Conservation (phyloP, 2,888 invertebrate species). For the Yponomeuta evonymella region DNA sequence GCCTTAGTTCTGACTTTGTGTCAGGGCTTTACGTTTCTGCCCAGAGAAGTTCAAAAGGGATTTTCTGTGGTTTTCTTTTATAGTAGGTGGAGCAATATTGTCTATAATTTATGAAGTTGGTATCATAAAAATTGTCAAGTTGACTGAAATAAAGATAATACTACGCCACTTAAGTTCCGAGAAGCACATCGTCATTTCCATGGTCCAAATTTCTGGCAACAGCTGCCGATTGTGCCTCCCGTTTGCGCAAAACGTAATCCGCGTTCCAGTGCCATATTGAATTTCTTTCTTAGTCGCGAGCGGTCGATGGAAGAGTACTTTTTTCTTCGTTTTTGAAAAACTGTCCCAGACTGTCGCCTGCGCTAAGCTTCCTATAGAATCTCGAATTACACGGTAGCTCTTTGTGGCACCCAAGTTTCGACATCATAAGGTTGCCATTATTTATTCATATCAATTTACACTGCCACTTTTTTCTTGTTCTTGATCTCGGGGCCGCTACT, state of each 20-base stretch:
- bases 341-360: constrained; percentile 61
- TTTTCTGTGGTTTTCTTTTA: too few relatives aligned
- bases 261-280: constrained; percentile 63
- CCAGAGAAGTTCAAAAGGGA: too few relatives aligned
- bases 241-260: constrained; percentile 73
- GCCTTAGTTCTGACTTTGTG: constrained; percentile 17
- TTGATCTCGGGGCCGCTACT: constrained; percentile 31
- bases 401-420: constrained; percentile 56
- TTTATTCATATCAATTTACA: constrained; percentile 52
- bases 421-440: constrained; percentile 43
- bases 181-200: constrained; percentile 39
- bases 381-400: constrained; percentile 71
- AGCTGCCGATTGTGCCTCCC: constrained; percentile 62
- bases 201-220: constrained; percentile 58
- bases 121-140: background rate
- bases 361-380: constrained; percentile 56
- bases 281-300: constrained; percentile 47
- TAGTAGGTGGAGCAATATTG: too few relatives aligned
- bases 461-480: constrained; percentile 33
- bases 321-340: constrained; percentile 42
- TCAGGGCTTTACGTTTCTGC: background rate
- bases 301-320: constrained; percentile 57
- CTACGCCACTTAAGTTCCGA: constrained; percentile 21
- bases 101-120: background rate
- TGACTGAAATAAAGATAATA: constrained; percentile 32